Percentiles rank a stretch among this genome's conserved stretches.
Conservation (phyloP, 2,888 invertebrate species). For the Melipona bicolor region DNA sequence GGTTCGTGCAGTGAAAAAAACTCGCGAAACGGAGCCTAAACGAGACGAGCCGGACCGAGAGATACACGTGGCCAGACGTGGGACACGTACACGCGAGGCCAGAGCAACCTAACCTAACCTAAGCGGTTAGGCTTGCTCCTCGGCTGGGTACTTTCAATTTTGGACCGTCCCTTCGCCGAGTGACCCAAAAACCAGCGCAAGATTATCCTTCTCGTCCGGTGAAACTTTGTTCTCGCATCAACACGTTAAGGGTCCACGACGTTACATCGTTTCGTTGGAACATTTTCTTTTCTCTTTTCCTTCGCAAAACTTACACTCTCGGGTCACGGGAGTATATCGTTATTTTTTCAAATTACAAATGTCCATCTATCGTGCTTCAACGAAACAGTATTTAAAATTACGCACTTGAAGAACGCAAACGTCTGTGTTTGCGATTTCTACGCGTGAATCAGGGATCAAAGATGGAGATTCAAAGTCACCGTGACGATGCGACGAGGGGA, state of each 20-base stretch:
- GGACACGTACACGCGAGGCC: conserved; percentile 65
- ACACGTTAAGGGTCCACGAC: background rate
- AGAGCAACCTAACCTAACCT: conserved; percentile 54
- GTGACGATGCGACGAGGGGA: background rate
- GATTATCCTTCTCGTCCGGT: background rate
- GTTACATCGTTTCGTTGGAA: background rate
- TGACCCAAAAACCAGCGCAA: conserved; percentile 40
- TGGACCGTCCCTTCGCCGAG: conserved; percentile 42
- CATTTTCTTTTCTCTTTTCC: background rate
- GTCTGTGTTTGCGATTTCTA: background rate
- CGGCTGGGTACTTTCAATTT: conserved; percentile 60
- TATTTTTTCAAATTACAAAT: background rate
- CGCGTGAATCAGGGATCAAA: background rate
- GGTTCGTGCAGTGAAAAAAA: conserved; percentile 66
- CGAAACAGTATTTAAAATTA: background rate
- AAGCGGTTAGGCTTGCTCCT: conserved; percentile 47
- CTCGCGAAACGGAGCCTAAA: conserved; percentile 62
- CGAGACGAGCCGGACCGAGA: conserved; percentile 23
- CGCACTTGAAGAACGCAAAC: background rate
- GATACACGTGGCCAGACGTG: conserved; percentile 71
- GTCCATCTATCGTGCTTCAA: background rate
- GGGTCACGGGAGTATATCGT: background rate
- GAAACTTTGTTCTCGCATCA: background rate
- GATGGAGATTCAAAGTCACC: background rate
- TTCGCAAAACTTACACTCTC: background rate